Evolutionary conservation across 2,888 invertebrate genomes (phyloP), one percentile per base, ranked within the genome.

Genomic region (Diloba caeruleocephala): DNA sequence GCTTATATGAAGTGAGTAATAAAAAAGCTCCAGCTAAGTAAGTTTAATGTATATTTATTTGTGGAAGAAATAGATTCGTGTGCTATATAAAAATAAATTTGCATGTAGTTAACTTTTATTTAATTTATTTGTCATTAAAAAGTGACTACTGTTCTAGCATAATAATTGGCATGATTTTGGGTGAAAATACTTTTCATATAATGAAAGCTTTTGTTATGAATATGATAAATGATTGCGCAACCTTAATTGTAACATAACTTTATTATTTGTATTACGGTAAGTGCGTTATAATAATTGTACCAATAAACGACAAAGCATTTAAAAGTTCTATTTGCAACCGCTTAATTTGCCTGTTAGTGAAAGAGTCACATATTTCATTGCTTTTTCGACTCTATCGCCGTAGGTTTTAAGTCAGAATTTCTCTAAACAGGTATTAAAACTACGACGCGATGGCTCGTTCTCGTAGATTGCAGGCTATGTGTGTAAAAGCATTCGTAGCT

Each of bases 401-500:
- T 41, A 10, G 37, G 1, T 4, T 54, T 66, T 78, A 74, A 74
- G 82, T 76, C 31, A 60, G 19, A 60, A 63, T 74, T 83, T 51
- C 63, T 39, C 61, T 74, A 74, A 67, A 70, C 48, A 26, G 33
- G 23, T 49, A 48, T 42, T 53, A 48, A 65, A 61, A 69, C 69
- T 76, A 79, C 74, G 74, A 69, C 61, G 64, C 63, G 75, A 67
- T 63, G 45, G 57, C 44, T 61, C 41, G 49, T 34, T 59, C 50
- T 70, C 59, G 71, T 73, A 72, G 64, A 53, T 50, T 65, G 56
- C 67, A 75, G 76, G 71, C 62, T 79, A 77, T 81, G 81, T 81
- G 81, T 79, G 81, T 80, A 80, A 73, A 76, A 67, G 60, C 36
- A 37, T 62, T 71, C 71, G 66, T 68, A 76, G 50, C 48, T 34